These are phyloP conservation scores for Lagopus muta DNA, from an alignment of 2,113 vertebrate genomes.

Conservation along the genomic window DNA sequence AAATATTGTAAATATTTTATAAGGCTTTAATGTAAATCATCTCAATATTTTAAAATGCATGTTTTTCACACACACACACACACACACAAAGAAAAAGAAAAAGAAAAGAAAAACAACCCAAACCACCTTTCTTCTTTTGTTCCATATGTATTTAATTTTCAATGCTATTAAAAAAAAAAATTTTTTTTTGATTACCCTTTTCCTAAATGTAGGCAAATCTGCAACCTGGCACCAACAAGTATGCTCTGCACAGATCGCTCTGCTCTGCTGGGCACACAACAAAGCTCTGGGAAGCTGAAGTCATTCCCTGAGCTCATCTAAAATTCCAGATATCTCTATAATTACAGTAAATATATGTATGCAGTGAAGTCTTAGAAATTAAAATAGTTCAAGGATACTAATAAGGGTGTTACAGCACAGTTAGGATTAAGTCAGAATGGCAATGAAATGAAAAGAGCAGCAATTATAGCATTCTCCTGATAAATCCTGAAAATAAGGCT, in stretches of 20 bases:
- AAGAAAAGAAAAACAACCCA: not conserved
- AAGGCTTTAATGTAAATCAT: not conserved
- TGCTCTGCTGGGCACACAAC: not conserved
- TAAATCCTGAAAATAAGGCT: constrained; percentile 59
- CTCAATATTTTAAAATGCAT: not conserved
- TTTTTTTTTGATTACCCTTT: not conserved
- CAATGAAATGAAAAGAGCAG: not conserved
- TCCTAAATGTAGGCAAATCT: not conserved
- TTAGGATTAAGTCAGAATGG: not conserved
- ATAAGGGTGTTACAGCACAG: not conserved
- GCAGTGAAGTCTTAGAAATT: not conserved
- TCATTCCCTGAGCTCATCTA: not conserved
- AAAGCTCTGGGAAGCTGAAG: not conserved
- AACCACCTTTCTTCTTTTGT: not conserved
- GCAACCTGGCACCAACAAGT: not conserved
- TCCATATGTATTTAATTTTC: not conserved
- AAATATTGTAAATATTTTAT: constrained; percentile 23
- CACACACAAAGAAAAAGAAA: no score
- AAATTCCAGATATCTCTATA: not conserved
- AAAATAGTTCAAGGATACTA: not conserved
- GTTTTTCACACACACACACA: not conserved
- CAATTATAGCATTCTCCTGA: constrained; percentile 78
- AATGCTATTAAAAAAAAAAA: not conserved
- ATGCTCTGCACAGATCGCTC: not conserved
- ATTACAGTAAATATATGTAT: not conserved